Evolutionary conservation across 2,888 invertebrate genomes (phyloP), one percentile per base, ranked within the genome.

Genomic region (Drosophila parthenogenetica): DNA sequence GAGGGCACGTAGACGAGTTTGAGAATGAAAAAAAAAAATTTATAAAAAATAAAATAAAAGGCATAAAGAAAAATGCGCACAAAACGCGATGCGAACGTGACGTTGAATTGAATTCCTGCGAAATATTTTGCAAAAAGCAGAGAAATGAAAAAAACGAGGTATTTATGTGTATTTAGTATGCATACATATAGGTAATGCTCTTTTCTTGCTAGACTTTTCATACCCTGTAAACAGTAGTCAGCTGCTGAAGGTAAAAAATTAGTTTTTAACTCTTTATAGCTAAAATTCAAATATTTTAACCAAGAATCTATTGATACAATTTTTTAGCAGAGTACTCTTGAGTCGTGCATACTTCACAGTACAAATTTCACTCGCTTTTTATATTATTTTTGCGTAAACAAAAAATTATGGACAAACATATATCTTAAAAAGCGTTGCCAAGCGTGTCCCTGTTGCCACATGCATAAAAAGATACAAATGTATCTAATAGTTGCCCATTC

Each of bases 61-160:
- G 69, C 64, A 66, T 48, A 51, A 45, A 66, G 48, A 53, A 55
- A 87, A 55, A 64, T 50, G 54, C 51, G 51, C 57, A 61, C 11
- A 75, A 73, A 82, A 70, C 70, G 73, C 88, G 73, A 68, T 50
- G 19, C 65, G 83, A 88, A 82, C 82, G 82, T 82, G 82, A 82
- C 77, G 83, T 68, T 82, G 69, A 71, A 86, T 83, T 70, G 68
- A 86, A 82, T 82, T 86, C 89, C 83, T 76, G 67, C 42, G 45
- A 79, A 69, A 62, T 60, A 53, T 46, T 67, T 68, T 59, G 51
- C 25, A 43, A 40, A 46, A 29, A 25, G 42, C 43, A 25, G 25
- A 25, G 25, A 25, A 25, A 25, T 25, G 2, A 25, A 25, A 25
- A 25, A 25, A 25, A 25, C 22, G 22, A 25, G 25, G 7, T 25